These are phyloP conservation scores for Orthonychiurus folsomi DNA, from an alignment of 2,888 invertebrate genomes.

Conservation along the genomic window DNA sequence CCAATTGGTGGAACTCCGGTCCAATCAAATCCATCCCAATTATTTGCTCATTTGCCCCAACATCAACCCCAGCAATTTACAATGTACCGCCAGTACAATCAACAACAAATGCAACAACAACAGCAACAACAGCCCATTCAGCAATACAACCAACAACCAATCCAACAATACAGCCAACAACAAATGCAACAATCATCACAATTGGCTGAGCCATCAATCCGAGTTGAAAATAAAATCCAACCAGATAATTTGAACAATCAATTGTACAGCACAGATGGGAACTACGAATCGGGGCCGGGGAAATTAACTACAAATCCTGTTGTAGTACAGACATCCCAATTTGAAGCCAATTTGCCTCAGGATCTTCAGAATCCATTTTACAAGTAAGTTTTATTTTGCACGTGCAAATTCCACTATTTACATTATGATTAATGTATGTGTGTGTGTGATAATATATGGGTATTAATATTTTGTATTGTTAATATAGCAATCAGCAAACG, in stretches of 20 bases:
- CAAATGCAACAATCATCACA: conserved; percentile 6
- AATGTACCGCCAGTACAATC: neutral
- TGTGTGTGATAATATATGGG: neutral
- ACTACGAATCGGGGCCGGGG: neutral
- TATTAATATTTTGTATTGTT: conserved; percentile 4
- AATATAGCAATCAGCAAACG: conserved; percentile 17
- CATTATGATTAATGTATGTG: neutral
- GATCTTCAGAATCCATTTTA: conserved; percentile 38
- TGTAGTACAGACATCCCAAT: conserved; percentile 27
- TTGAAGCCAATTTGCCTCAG: conserved; percentile 31
- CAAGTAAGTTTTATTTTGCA: conserved; percentile 26
- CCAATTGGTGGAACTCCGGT: conserved; percentile 9
- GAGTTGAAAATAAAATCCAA: conserved; percentile 1
- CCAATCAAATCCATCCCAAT: neutral
- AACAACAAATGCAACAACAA: neutral
- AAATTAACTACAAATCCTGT: conserved; percentile 18
- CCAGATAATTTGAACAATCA: neutral
- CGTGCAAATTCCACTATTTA: neutral
- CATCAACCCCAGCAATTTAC: conserved; percentile 3
- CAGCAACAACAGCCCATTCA: conserved; percentile 1
- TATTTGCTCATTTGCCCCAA: neutral
- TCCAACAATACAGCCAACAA: neutral
- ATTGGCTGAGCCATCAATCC: conserved; percentile 4
- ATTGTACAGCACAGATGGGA: neutral
- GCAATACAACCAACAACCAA: conserved; percentile 2